Evolutionary conservation across 1,140 invertebrate species (phyloP).

Genomic region (Chironomus striatipennis): DNA sequence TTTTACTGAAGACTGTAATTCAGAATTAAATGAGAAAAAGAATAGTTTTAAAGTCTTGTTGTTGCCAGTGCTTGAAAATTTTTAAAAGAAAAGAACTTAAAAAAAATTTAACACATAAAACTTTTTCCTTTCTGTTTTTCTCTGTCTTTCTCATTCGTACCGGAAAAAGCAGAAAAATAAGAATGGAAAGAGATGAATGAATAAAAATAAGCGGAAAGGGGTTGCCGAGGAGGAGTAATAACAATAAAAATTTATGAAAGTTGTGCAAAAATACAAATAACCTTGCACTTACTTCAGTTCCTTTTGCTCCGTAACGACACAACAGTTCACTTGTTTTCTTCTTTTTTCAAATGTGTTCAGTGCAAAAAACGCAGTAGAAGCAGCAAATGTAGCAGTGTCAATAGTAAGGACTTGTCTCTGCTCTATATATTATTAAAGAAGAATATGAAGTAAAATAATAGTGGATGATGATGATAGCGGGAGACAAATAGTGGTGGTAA

Average conservation of each 20-base stretch:
- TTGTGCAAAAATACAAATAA: constrained; percentile 19
- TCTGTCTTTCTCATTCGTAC: not conserved
- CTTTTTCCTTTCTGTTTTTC: not conserved
- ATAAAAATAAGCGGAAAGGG: not conserved
- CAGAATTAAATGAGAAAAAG: not conserved
- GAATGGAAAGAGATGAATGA: too few species aligned
- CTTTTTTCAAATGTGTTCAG: not conserved
- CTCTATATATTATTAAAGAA: too few species aligned
- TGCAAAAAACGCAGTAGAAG: too few species aligned
- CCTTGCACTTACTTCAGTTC: constrained; percentile 19
- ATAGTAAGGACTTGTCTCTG: too few species aligned
- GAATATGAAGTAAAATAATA: too few species aligned
- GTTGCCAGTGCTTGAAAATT: not conserved
- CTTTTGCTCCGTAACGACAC: not conserved
- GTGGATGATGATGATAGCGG: constrained; percentile 3
- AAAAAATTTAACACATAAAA: not conserved
- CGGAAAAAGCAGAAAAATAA: not conserved
- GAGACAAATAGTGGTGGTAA: not conserved
- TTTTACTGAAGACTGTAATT: not conserved
- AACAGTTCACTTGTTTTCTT: not conserved
- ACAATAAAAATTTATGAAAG: constrained; percentile 22
- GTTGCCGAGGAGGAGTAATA: constrained; percentile 6
- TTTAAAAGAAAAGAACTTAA: not conserved
- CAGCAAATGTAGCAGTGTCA: too few species aligned
- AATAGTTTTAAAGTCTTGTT: not conserved